Evolutionary conservation across 2,113 vertebrate genomes (phyloP), one percentile per base, ranked within the genome.

Genomic region (Orycteropus afer): DNA sequence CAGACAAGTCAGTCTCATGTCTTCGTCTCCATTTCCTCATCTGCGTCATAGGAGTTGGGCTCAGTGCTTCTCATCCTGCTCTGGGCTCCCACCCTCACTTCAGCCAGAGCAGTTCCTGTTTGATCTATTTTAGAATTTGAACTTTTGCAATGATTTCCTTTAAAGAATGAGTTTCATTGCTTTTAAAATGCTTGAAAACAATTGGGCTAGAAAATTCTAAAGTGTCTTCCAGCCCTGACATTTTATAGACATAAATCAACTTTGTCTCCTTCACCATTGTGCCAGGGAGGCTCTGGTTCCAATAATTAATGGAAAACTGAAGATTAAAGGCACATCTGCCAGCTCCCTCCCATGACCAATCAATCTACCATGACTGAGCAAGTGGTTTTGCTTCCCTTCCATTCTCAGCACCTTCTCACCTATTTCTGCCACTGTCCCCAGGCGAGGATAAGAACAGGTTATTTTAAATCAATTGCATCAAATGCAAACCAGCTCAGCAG

Each of bases 181-280:
- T 95, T 96, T 78, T 49, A 86, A 96, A 91, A 89, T 34, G 3
- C 61, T 91, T 78, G 34, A 89, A 82, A 93, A 86, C 20, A 86
- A 63, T 11, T 22, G 29, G 77, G 37, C n/a, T 40, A 57, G 57
- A 69, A 65, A 53, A 93, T 55, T 85, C 69, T 69, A 83, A 83
- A 42, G 1, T 86, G 29, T 11, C 51, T 65, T 95, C 47, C 67
- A 89, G 61, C 37, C 15, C 22, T 32, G 55, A 76, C 11, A 40
- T 82, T 88, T 90, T 34, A 34, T 53, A 7, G 88, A 37, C 65
- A 86, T 59, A 83, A 94, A 89, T 51, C 89, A 67, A 59, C 27
- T n/a, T 74, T 91, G 25, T 88, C 83, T 93, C 67, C 53, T 61
- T 93, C 29, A 13, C 53, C 49, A 5, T 47, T 69, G 9, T 83